phyloP scores from a whole-genome alignment of 2,797 vertebrate species.

The Enteromius unitaeniatus region DNA sequence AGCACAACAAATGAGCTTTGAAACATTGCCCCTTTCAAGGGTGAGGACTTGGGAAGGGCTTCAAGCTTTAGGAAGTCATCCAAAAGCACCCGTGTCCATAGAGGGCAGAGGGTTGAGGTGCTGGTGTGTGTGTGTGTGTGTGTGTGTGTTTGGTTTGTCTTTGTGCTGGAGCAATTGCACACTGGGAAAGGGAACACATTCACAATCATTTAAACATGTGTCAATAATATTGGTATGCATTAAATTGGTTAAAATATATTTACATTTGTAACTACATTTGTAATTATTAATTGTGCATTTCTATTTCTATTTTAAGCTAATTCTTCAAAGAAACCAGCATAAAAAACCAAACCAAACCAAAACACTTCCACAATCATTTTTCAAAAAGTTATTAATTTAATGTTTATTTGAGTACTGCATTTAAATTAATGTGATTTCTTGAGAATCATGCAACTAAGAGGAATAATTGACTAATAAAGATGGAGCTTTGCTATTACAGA shows the following conservation, averaged over 20 bases:
- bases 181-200: conserved; percentile 49
- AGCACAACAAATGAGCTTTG: conserved; percentile 72
- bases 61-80: conserved; percentile 74
- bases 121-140: conserved; percentile 57
- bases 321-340: not conserved
- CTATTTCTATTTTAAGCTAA: not conserved
- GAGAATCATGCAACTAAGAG: not conserved
- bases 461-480: not conserved
- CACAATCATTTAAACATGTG: conserved; percentile 19
- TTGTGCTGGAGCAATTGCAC: conserved; percentile 33
- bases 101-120: conserved; percentile 63
- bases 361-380: not conserved
- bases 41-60: conserved; percentile 73
- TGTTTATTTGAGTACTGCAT: not conserved
- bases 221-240: not conserved
- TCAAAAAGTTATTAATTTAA: not conserved
- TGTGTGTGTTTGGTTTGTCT: conserved; percentile 38
- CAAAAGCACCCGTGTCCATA: conserved; percentile 67
- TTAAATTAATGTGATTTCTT: not conserved
- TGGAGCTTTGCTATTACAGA: not conserved
- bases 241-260: not conserved
- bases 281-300: no score
- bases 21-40: conserved; percentile 72
- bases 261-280: no score
- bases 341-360: not conserved